Evolutionary conservation across 1,140 invertebrate genomes (phyloP).

Genomic region (Tetramorium parvispinum): DNA sequence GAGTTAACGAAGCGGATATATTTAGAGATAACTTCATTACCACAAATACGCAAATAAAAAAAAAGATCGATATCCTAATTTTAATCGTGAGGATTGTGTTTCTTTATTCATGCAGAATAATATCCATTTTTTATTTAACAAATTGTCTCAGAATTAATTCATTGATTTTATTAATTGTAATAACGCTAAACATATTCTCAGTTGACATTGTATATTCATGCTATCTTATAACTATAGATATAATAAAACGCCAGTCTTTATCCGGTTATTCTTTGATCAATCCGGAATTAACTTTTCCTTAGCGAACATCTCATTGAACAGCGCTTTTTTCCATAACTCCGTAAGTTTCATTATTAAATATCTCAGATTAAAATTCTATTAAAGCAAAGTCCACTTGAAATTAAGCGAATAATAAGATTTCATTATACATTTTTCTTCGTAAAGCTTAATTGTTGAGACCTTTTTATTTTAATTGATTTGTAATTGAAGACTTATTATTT

Average conservation of each 20-base stretch:
- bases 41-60: background rate
- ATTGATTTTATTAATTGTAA: background rate
- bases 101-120: background rate
- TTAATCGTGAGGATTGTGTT: background rate
- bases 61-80: conserved; percentile 3
- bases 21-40: conserved; percentile 42
- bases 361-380: conserved; percentile 38
- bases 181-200: background rate
- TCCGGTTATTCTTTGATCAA: conserved; percentile 22
- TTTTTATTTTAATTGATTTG: conserved; percentile 12
- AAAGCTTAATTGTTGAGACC: background rate
- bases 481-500: background rate
- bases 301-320: conserved; percentile 11
- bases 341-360: conserved; percentile 32
- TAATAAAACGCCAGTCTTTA: background rate
- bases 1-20: conserved; percentile 24
- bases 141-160: background rate
- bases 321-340: conserved; percentile 18
- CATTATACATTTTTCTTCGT: conserved; percentile 14
- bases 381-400: conserved; percentile 25
- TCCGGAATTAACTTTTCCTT: conserved; percentile 22
- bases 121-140: background rate
- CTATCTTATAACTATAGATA: background rate
- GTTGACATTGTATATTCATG: background rate
- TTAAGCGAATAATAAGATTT: conserved; percentile 24